Evolutionary conservation across 2,888 invertebrate species (phyloP).

Genomic region (Aspidapion aeneum): DNA sequence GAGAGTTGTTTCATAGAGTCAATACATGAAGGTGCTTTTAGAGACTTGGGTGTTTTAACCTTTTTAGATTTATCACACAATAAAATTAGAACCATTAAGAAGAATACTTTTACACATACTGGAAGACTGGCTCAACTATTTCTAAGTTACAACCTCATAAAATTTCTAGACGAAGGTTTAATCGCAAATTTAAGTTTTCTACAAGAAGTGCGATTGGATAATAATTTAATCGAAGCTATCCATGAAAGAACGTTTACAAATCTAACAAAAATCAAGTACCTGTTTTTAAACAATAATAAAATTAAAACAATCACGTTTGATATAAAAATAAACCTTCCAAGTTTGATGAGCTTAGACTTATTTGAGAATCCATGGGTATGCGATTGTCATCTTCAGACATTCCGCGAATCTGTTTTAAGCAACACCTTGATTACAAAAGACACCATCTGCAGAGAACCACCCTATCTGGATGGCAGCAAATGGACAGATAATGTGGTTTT

Average conservation of each 20-base stretch:
- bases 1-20: conserved; percentile 69
- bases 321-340: conserved; percentile 61
- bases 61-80: conserved; percentile 81
- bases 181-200: conserved; percentile 71
- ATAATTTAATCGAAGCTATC: conserved; percentile 69
- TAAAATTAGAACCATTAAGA: conserved; percentile 59
- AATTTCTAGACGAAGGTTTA: conserved; percentile 68
- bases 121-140: conserved; percentile 67
- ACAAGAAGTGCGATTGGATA: conserved; percentile 72
- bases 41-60: conserved; percentile 71
- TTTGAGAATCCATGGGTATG: conserved; percentile 86
- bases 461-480: conserved; percentile 60
- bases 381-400: conserved; percentile 76
- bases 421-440: conserved; percentile 72
- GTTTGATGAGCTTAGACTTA: conserved; percentile 69
- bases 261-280: conserved; percentile 59
- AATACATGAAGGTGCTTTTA: conserved; percentile 73
- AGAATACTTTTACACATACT: conserved; percentile 68
- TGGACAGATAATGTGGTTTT: conserved; percentile 78
- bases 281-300: conserved; percentile 72
- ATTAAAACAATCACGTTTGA: conserved; percentile 62
- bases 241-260: conserved; percentile 56
- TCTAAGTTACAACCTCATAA: conserved; percentile 72
- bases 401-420: conserved; percentile 72
- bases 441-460: conserved; percentile 70